Conservation (phyloP, 1,140 invertebrate species). For the Hormaphis cornu region DNA sequence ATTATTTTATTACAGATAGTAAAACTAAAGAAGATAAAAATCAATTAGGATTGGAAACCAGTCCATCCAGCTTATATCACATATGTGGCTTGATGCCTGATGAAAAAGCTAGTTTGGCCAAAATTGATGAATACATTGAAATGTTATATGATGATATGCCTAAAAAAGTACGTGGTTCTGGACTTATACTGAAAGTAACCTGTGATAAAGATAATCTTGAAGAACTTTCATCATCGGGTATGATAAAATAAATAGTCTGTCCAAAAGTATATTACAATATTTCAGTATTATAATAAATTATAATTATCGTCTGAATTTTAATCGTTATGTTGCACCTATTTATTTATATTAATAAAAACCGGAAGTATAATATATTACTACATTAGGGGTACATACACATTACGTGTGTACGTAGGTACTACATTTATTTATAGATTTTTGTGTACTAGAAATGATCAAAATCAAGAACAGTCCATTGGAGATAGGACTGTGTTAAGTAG, state of each 20-base stretch:
- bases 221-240: slow-evolving; percentile 84
- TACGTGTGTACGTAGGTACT: too few species aligned
- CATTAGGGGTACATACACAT: too few species aligned
- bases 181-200: slow-evolving; percentile 79
- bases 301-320: too few species aligned
- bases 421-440: too few species aligned
- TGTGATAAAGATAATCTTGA: slow-evolving; percentile 88
- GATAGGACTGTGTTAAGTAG: too few species aligned
- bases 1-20: background rate
- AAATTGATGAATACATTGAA: slow-evolving; percentile 89
- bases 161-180: slow-evolving; percentile 88
- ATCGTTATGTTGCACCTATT: too few species aligned
- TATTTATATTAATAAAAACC: too few species aligned
- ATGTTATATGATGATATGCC: slow-evolving; percentile 90
- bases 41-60: background rate
- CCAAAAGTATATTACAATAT: background rate
- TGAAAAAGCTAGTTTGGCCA: slow-evolving; percentile 61
- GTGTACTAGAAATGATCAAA: too few species aligned
- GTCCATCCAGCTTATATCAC: background rate
- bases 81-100: slow-evolving; percentile 34
- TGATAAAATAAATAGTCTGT: slow-evolving; percentile 23
- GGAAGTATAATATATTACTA: too few species aligned
- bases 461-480: too few species aligned
- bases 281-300: too few species aligned
- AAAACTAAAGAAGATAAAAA: slow-evolving; percentile 25